Evolutionary conservation across 2,888 invertebrate species (phyloP).

Genomic region (Xestia xanthographa): DNA sequence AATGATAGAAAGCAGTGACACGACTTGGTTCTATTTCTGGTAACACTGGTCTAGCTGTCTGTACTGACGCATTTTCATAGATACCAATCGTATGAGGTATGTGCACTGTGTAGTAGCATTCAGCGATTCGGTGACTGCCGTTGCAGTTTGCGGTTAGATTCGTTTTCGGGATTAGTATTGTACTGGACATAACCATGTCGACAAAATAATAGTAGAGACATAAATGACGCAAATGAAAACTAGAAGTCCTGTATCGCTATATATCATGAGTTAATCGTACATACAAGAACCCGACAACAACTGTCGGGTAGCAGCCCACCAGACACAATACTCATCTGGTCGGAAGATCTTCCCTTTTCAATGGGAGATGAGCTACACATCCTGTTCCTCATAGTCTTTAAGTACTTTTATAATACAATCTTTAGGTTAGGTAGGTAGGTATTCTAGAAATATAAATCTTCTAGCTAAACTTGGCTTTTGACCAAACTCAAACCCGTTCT

Average conservation of each 20-base stretch:
- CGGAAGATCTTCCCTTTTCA: neutral
- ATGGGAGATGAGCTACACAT: neutral
- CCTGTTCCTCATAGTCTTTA: neutral
- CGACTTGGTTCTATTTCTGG: neutral
- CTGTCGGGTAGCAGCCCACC: neutral
- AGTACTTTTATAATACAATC: neutral
- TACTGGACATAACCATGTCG: neutral
- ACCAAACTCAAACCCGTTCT: neutral
- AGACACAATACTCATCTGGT: neutral
- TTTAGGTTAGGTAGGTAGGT: no score
- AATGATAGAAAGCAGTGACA: neutral
- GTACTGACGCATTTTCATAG: neutral
- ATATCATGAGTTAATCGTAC: neutral
- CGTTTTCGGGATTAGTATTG: neutral
- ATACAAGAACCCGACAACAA: neutral
- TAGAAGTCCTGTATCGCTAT: neutral
- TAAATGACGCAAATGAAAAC: neutral
- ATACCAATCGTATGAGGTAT: neutral
- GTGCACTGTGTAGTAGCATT: neutral
- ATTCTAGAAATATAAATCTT: constrained; percentile 1
- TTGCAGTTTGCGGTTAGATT: neutral
- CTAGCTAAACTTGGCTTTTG: neutral
- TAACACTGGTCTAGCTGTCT: neutral
- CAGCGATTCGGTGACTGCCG: neutral
- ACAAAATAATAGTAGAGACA: neutral